Evolutionary conservation across 2,888 invertebrate species (phyloP), one percentile per base, ranked within the genome.

Genomic region (Venustoraphidia nigricollis): DNA sequence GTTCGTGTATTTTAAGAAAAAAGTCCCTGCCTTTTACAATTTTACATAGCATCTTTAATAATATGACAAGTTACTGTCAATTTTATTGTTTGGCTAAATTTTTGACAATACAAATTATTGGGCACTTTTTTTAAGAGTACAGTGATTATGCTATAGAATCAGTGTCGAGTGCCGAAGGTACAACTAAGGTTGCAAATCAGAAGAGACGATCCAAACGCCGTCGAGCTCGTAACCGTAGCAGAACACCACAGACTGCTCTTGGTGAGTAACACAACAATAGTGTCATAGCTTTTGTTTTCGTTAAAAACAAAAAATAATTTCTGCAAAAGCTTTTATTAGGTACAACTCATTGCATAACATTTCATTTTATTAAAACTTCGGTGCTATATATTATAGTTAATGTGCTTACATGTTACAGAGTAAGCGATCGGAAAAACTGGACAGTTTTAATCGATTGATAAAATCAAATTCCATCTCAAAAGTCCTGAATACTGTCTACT

Each of bases 151-250:
- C 62, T 62, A 63, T 71, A 74, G 75, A 75, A 53, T 75, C 75
- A 57, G 69, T 75, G 59, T 75, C 75, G 62, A 75, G 78, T 61
- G 70, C 75, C 67, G 77, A 75, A 67, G 70, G 66, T 66, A 73
- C 69, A 69, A 63, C 68, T 71, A 53, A 66, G 62, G 56, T 66
- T 70, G 67, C 75, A 68, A 72, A 71, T 68, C 66, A 70, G 67
- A 65, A 71, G 62, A 60, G 63, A 60, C 57, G 62, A 51, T 60
- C 66, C 49, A 61, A 72, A 56, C 62, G 70, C 54, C 63, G 63
- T 53, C 58, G 60, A 47, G 63, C 62, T 54, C 61, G 62, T 56
- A 64, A 65, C 52, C 60, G 59, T 55, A 62, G 63, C 41, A 42
- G 42, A 9, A 47, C 47, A n/a, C 42, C 47, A 37, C 47, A 47